These are phyloP conservation scores for Stenichneumon culpator DNA, from an alignment of 2,888 invertebrate genomes.

Conservation along the genomic window DNA sequence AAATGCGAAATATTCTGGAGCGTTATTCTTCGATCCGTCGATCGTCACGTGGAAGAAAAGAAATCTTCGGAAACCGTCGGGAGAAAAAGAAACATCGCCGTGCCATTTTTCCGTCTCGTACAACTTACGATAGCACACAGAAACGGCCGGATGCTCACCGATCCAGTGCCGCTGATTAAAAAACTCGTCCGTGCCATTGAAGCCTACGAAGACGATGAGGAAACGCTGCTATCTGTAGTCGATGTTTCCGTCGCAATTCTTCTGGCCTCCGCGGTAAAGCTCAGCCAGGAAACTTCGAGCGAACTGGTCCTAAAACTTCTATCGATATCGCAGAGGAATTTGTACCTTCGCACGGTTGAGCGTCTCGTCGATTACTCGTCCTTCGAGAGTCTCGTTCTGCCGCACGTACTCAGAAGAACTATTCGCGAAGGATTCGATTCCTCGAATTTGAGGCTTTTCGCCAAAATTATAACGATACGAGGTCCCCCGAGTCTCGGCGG, in stretches of 20 bases:
- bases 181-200: conserved; percentile 83
- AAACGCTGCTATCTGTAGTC: conserved; percentile 73
- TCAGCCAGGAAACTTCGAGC: conserved; percentile 91
- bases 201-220: conserved; percentile 69
- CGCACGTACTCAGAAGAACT: conserved; percentile 88
- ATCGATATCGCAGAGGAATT: conserved; percentile 86
- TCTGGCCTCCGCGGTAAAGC: conserved; percentile 87
- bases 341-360: conserved; percentile 89
- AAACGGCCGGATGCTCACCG: conserved; percentile 88
- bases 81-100: conserved; percentile 79
- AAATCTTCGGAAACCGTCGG: conserved; percentile 79
- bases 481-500: conserved; percentile 88
- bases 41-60: conserved; percentile 76
- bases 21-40: conserved; percentile 83
- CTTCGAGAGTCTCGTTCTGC: conserved; percentile 91
- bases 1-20: conserved; percentile 90
- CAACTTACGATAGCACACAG: conserved; percentile 88
- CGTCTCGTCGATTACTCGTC: conserved; percentile 89
- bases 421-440: conserved; percentile 86
- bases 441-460: conserved; percentile 87
- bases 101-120: conserved; percentile 85
- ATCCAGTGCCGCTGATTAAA: conserved; percentile 88
- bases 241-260: conserved; percentile 78
- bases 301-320: conserved; percentile 89
- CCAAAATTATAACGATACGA: conserved; percentile 89